These are phyloP conservation scores for Pygoscelis adeliae DNA, from an alignment of 2,113 vertebrate species.

Conservation along the genomic window DNA sequence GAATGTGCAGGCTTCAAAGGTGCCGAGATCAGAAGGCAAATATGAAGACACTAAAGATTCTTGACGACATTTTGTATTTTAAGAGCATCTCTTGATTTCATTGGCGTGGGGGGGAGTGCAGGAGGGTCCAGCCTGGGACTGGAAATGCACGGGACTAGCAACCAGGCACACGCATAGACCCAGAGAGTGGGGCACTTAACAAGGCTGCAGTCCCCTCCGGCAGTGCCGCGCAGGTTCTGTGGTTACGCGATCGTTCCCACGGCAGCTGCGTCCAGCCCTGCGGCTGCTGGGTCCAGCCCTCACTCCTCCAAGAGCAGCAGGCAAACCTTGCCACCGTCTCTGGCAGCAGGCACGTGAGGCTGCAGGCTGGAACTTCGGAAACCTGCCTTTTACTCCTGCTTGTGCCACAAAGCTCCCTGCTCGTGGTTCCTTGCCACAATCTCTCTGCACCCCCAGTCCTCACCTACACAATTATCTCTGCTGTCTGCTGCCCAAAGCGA, in stretches of 20 bases:
- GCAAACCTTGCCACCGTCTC: neutral
- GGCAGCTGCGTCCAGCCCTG: rapidly evolving
- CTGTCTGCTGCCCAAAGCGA: neutral
- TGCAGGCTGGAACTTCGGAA: neutral
- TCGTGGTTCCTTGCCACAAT: rapidly evolving
- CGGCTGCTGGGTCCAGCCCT: rapidly evolving
- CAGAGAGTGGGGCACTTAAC: rapidly evolving
- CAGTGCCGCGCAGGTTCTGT: rapidly evolving
- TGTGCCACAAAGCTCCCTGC: neutral
- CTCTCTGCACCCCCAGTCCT: neutral
- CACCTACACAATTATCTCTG: neutral
- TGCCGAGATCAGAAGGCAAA: neutral
- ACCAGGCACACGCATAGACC: rapidly evolving
- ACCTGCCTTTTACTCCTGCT: neutral
- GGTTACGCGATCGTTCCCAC: rapidly evolving
- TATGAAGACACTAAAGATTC: neutral
- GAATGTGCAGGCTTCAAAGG: neutral
- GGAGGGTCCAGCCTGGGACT: neutral
- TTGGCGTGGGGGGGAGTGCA: rapidly evolving
- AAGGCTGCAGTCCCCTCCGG: neutral
- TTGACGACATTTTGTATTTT: neutral
- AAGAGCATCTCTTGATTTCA: neutral
- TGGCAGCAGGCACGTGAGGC: neutral
- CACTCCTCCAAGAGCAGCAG: neutral
- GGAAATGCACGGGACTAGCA: neutral